phyloP scores from a whole-genome alignment of 2,888 invertebrate genomes.

The Dasysyrphus albostriatus region DNA sequence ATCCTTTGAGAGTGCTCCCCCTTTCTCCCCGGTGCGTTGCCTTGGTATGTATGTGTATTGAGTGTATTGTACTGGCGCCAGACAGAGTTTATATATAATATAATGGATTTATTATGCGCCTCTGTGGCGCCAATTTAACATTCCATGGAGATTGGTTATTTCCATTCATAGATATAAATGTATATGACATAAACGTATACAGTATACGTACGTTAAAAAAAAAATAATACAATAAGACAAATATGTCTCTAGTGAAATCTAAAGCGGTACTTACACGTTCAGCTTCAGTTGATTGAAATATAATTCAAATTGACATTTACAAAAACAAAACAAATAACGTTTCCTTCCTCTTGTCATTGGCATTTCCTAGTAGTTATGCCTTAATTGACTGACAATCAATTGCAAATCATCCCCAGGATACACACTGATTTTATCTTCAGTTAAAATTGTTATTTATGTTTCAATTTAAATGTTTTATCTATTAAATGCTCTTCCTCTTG shows the following conservation, averaged over 20 bases:
- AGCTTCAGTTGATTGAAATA: background rate
- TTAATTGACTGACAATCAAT: background rate
- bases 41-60: slow-evolving; percentile 43
- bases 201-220: background rate
- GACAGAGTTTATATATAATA: slow-evolving; percentile 65
- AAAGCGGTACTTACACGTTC: background rate
- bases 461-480: too few species aligned
- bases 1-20: slow-evolving; percentile 57
- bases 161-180: slow-evolving; percentile 58
- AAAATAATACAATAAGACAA: slow-evolving; percentile 39
- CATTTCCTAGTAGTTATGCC: background rate
- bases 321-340: background rate
- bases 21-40: background rate
- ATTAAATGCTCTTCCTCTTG: background rate
- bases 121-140: slow-evolving; percentile 73
- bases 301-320: background rate
- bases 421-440: background rate
- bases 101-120: slow-evolving; percentile 75
- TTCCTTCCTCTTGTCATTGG: background rate
- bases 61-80: slow-evolving; percentile 69
- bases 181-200: slow-evolving; percentile 4
- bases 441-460: background rate
- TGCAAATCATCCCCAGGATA: background rate
- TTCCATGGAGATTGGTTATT: slow-evolving; percentile 40
- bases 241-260: slow-evolving; percentile 22